A percentile compares a stretch with the other conserved stretches of the same genome.
Evolutionary conservation across 2,797 vertebrate genomes (phyloP).

Genomic region (Gymnoscopelus braueri): DNA sequence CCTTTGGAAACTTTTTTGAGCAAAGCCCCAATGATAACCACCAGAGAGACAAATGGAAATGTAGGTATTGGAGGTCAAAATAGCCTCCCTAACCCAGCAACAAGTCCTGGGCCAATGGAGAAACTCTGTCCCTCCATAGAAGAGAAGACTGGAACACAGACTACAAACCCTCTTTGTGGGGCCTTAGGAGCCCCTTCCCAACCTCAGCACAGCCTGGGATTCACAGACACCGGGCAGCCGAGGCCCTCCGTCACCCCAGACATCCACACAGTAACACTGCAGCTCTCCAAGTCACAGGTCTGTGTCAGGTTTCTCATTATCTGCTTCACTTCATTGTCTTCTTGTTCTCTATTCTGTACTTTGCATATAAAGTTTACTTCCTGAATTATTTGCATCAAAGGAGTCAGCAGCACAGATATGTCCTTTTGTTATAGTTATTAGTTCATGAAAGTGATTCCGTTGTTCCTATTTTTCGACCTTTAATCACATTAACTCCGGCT

Average conservation of each 20-base stretch:
- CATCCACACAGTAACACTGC: constrained; percentile 92
- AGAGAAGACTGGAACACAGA: constrained; percentile 64
- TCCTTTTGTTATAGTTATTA: too few species aligned
- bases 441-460: too few species aligned
- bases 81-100: constrained; percentile 45
- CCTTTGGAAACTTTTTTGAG: constrained; percentile 74
- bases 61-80: constrained; percentile 60
- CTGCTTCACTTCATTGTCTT: background rate
- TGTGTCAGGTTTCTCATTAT: constrained; percentile 29
- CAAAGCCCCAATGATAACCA: constrained; percentile 63
- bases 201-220: constrained; percentile 62
- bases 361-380: background rate
- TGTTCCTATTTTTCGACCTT: too few species aligned
- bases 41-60: constrained; percentile 66
- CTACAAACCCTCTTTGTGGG: constrained; percentile 63
- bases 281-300: constrained; percentile 96
- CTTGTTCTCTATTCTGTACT: background rate
- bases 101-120: constrained; percentile 62
- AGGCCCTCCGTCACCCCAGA: constrained; percentile 80
- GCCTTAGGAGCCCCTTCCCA: constrained; percentile 66
- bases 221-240: constrained; percentile 78
- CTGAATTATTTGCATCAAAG: too few species aligned
- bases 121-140: constrained; percentile 71
- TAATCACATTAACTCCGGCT: too few species aligned
- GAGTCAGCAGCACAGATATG: too few species aligned